Percentiles rank a stretch among this genome's conserved stretches.
Conservation (phyloP, 2,113 vertebrate genomes). For the Ascaphus truei region DNA sequence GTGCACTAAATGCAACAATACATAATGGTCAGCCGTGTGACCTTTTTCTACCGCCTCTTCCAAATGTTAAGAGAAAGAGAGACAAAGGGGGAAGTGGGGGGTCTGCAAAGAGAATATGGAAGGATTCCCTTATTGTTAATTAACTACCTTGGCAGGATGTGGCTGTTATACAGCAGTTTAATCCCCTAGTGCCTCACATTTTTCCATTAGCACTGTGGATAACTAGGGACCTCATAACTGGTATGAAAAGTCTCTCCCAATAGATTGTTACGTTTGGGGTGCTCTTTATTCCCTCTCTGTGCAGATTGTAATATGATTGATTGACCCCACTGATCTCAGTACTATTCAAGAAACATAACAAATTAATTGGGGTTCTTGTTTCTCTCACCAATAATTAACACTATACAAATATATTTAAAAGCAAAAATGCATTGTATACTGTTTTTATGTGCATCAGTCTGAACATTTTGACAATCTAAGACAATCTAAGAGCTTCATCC, state of each 20-base stretch:
- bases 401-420: no score
- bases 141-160: conserved; percentile 55
- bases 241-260: background rate
- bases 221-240: conserved; percentile 8
- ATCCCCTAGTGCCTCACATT: conserved; percentile 28
- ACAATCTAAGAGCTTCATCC: no score
- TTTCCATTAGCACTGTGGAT: conserved; percentile 28
- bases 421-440: no score
- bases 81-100: conserved; percentile 37
- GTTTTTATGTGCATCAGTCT: no score
- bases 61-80: conserved; percentile 53
- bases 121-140: conserved; percentile 57
- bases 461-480: no score
- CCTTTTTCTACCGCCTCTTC: conserved; percentile 46
- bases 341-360: no score
- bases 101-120: conserved; percentile 43
- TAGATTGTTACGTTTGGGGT: background rate
- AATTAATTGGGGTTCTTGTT: no score
- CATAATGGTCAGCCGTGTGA: conserved; percentile 51
- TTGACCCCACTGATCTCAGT: no score
- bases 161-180: conserved; percentile 34
- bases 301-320: no score
- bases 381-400: no score
- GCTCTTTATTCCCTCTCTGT: no score
- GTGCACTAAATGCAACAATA: conserved; percentile 56